These are phyloP conservation scores for Saturnia pavonia DNA, from an alignment of 2,888 invertebrate species.

Conservation along the genomic window DNA sequence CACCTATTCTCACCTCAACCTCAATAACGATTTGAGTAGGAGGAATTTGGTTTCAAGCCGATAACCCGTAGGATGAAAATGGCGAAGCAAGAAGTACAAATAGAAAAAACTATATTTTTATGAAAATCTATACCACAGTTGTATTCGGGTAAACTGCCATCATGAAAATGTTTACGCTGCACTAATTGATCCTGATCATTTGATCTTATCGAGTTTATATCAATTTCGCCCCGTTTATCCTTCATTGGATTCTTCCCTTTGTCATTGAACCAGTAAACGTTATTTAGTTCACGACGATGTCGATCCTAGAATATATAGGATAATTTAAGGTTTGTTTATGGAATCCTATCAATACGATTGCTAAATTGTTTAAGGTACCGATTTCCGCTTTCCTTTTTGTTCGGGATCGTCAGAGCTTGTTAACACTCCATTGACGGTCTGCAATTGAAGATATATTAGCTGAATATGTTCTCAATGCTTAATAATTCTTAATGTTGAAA, in stretches of 20 bases:
- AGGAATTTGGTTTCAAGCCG: too few species aligned
- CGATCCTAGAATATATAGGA: slow-evolving; percentile 10
- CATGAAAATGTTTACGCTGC: background rate
- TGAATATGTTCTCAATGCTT: background rate
- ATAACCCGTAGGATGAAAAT: too few species aligned
- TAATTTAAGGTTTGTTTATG: background rate
- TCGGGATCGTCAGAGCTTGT: background rate
- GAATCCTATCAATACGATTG: background rate
- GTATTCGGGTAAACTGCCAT: background rate
- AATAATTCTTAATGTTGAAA: background rate
- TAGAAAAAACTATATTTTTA: background rate
- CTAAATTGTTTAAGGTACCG: background rate
- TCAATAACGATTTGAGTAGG: too few species aligned
- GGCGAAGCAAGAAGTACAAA: background rate
- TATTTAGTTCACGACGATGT: background rate
- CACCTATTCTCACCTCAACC: too few species aligned
- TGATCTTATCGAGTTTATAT: background rate
- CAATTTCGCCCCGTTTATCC: background rate
- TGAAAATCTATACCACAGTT: background rate
- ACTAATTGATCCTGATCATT: background rate
- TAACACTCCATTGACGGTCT: slow-evolving; percentile 37
- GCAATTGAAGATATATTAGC: slow-evolving; percentile 31
- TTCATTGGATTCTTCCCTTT: background rate
- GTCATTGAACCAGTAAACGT: background rate
- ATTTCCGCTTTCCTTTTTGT: background rate